A percentile compares a stretch with the other conserved stretches of the same genome.
These are phyloP conservation scores for Aplysia californica DNA, from an alignment of 1,140 invertebrate genomes.

Conservation along the genomic window DNA sequence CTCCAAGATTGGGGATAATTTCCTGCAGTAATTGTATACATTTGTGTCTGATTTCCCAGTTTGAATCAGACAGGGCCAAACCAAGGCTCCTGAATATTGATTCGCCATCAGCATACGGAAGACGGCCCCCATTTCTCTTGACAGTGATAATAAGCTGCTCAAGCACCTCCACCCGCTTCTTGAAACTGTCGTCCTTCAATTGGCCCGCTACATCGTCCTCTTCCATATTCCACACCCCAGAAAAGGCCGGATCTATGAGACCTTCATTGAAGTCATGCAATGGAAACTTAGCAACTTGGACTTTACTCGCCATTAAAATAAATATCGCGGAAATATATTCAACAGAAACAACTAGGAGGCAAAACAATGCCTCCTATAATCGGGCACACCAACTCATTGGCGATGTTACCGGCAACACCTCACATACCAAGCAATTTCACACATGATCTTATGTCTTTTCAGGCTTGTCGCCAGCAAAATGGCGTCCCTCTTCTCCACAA, in stretches of 20 bases:
- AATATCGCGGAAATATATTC: conserved; percentile 18
- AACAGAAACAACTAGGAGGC: not conserved
- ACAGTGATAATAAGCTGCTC: conserved; percentile 61
- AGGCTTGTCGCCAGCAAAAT: conserved; percentile 41
- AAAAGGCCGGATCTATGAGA: conserved; percentile 49
- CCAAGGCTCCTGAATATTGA: conserved; percentile 62
- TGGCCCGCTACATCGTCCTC: conserved; percentile 63
- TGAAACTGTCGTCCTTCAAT: conserved; percentile 61
- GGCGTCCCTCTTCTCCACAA: conserved; percentile 63
- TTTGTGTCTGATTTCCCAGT: conserved; percentile 65
- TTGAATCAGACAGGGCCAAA: conserved; percentile 54
- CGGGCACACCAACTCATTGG: not conserved
- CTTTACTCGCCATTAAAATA: conserved; percentile 50
- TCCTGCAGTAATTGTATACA: conserved; percentile 64
- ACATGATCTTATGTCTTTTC: not conserved
- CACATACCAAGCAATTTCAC: not conserved
- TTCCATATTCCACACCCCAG: conserved; percentile 63
- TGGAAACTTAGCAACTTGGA: conserved; percentile 59
- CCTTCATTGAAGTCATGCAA: conserved; percentile 56
- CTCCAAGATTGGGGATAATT: conserved; percentile 62
- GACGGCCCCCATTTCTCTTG: conserved; percentile 59
- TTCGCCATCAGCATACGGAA: conserved; percentile 61
- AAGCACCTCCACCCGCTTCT: conserved; percentile 60
- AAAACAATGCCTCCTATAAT: not conserved
- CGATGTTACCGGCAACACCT: not conserved